Evolutionary conservation across 2,888 invertebrate species (phyloP).

Genomic region (Agonum fuliginosum): DNA sequence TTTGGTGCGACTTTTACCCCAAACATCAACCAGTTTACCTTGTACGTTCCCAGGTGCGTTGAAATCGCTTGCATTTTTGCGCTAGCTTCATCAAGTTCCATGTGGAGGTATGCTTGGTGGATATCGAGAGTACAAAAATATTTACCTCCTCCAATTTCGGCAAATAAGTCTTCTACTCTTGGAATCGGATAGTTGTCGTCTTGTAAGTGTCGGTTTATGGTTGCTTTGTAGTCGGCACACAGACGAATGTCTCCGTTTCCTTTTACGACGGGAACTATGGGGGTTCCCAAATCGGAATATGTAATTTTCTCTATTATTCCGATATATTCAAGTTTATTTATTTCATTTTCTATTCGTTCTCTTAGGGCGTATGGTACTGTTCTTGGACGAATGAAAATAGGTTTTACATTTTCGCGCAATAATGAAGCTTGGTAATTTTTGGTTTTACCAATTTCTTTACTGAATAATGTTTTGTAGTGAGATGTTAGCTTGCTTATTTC

Average conservation of each 20-base stretch:
- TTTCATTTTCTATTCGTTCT: too few relatives aligned
- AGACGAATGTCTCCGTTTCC: conserved; percentile 47
- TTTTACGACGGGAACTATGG: conserved; percentile 52
- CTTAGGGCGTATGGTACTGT: too few relatives aligned
- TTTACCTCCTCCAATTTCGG: conserved; percentile 61
- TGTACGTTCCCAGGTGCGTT: conserved; percentile 66
- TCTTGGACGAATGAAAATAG: too few relatives aligned
- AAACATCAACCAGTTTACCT: conserved; percentile 66
- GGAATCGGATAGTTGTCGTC: conserved; percentile 66
- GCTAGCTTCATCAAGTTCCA: conserved; percentile 61
- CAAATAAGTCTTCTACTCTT: conserved; percentile 61
- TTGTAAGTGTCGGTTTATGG: conserved; percentile 49
- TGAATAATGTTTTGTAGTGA: too few relatives aligned
- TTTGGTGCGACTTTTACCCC: conserved; percentile 65
- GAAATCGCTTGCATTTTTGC: conserved; percentile 61
- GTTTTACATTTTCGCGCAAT: too few relatives aligned
- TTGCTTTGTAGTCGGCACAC: conserved; percentile 48
- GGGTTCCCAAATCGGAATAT: conserved; percentile 25
- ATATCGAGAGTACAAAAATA: conserved; percentile 63
- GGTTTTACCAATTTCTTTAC: too few relatives aligned
- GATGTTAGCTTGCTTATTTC: too few relatives aligned
- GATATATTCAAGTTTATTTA: too few relatives aligned
- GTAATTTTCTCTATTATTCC: conserved; percentile 1
- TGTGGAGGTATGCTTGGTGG: conserved; percentile 62
- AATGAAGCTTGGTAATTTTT: too few relatives aligned